Conservation (phyloP, 1,140 invertebrate species). For the Onthophagus taurus region DNA sequence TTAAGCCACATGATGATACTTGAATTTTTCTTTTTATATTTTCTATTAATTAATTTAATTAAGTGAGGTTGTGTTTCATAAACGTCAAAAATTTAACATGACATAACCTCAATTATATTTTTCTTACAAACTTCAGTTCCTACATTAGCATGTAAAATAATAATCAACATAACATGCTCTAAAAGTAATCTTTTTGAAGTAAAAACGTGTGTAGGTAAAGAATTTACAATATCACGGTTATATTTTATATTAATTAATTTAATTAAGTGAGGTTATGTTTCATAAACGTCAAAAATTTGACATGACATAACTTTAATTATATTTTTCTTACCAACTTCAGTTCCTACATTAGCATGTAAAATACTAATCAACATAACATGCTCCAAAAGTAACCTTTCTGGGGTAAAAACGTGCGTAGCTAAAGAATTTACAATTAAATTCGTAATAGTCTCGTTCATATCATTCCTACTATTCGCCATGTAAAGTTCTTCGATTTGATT, state of each 20-base stretch:
- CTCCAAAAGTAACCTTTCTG: constrained; percentile 75
- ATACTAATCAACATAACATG: constrained; percentile 74
- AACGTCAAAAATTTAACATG: no score
- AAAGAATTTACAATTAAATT: constrained; percentile 60
- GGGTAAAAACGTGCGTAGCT: constrained; percentile 50
- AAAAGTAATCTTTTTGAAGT: constrained; percentile 72
- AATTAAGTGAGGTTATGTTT: no score
- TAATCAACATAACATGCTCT: constrained; percentile 75
- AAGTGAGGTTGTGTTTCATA: no score
- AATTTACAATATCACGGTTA: no score
- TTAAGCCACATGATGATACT: no score
- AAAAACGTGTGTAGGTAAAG: constrained; percentile 49
- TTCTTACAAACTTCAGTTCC: constrained; percentile 78
- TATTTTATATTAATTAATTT: no score
- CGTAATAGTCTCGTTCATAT: constrained; percentile 71
- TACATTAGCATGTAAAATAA: constrained; percentile 81
- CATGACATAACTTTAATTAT: constrained; percentile 5
- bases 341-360: constrained; percentile 83
- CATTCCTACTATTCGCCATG: constrained; percentile 64
- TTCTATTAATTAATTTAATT: no score
- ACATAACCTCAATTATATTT: no score
- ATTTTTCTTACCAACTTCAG: constrained; percentile 67
- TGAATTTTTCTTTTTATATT: no score
- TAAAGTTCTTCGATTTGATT: constrained; percentile 64
- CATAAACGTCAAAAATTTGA: not conserved